Base-by-base conservation (phyloP, 2,797 vertebrate genomes). In the Novumbra hubbsi region DNA sequence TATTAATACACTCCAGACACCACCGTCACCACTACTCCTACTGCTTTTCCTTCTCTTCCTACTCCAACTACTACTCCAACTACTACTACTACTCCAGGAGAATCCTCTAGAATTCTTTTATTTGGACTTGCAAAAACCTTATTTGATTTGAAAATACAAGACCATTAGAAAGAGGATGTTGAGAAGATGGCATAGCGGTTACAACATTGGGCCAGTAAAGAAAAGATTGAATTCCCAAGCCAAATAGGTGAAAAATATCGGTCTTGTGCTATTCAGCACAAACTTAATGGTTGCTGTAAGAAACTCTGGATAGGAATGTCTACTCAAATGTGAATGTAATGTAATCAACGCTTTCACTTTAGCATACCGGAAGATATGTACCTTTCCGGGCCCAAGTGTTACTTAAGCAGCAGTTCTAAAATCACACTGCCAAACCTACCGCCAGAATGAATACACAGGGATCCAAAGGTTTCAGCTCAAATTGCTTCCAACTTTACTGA, bases 401-500 rank as follows among this genome's bases (percentile, higher is more conserved):
- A 9, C 27, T 3, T 6, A 0, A 82, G 19, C 49, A 71, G 83
- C 84, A 65, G 38, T 8, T 71, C 66, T 12, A 21, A 21, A 48
- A 68, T n/a, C 32, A 19, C 30, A 38, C 15, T 38, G 30, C n/a
- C 34, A 45, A 48, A 68, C 66, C 17, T 28, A 65, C 63, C 16
- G 71, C 81, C 81, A 76, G 8, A 86, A 79, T 79, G 77, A 57
- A 72, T 2, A 63, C 74, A 69, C 50, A 73, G 50, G 41, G 69
- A 71, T 73, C 32, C 70, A 81, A 64, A 57, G 82, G 85, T 88
- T 81, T 84, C 28, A 24, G 1, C 21, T 30, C 84, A 82, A 66
- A 55, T 4, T 76, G 81, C 80, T 73, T 50, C 88, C 85, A 85
- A 85, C 85, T 86, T 81, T 86, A 38, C 27, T 38, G 72, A 80